Percentiles rank a stretch among this genome's conserved stretches.
These are phyloP conservation scores for Apostichopus californicus DNA, from an alignment of 35 echinoderm and acorn worm species.

Conservation along the genomic window DNA sequence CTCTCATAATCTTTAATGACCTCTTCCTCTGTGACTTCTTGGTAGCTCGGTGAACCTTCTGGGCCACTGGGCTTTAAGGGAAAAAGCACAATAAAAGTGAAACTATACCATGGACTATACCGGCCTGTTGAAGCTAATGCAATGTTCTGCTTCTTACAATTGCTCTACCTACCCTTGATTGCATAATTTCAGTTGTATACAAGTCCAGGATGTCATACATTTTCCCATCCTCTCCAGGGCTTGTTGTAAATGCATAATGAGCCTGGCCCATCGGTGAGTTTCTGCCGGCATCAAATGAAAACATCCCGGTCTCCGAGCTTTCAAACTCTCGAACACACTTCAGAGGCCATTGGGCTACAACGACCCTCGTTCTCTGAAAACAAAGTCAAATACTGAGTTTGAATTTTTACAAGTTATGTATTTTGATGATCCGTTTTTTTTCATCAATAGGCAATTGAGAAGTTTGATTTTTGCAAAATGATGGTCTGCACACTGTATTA, in stretches of 20 bases:
- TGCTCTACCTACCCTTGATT: constrained; percentile 53
- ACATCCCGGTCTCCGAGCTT: constrained; percentile 87
- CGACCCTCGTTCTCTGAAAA: constrained; percentile 75
- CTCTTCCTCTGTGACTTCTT: constrained; percentile 74
- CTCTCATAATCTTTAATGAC: constrained; percentile 83
- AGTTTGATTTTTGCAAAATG: no score
- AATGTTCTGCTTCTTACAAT: no score
- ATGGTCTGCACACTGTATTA: no score
- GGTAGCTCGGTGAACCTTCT: constrained; percentile 1
- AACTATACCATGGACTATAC: no score
- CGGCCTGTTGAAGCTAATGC: no score
- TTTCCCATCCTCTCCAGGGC: constrained; percentile 68
- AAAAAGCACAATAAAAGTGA: not conserved
- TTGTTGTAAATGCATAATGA: constrained; percentile 72
- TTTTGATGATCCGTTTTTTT: not conserved
- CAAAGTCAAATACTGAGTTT: not conserved
- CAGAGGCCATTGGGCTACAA: constrained; percentile 93
- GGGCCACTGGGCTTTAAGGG: constrained; percentile 4
- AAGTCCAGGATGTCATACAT: constrained; percentile 90
- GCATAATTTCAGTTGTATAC: constrained; percentile 71
- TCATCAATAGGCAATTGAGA: no score
- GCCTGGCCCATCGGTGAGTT: constrained; percentile 93
- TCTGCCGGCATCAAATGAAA: constrained; percentile 90
- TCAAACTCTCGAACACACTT: constrained; percentile 94
- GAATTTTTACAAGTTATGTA: not conserved